Percentiles rank a stretch among this genome's conserved stretches.
These are phyloP conservation scores for Electrona antarctica DNA, from an alignment of 2,113 vertebrate genomes.

Conservation along the genomic window DNA sequence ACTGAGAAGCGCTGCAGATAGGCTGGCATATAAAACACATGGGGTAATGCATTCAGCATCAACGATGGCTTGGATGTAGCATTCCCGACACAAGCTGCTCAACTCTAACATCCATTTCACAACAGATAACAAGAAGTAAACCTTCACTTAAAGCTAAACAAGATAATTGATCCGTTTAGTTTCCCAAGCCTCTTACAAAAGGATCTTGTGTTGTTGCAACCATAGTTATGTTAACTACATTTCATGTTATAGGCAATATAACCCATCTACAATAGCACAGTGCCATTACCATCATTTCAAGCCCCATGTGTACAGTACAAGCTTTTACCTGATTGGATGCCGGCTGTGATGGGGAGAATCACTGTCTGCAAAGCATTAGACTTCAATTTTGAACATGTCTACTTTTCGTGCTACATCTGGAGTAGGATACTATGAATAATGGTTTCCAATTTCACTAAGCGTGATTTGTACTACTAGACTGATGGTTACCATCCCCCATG, in stretches of 20 bases:
- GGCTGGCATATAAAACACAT: not conserved
- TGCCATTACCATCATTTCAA: constrained; percentile 4
- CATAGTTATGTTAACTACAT: too few relatives aligned
- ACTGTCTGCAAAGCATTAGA: constrained; percentile 4
- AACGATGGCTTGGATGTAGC: not conserved
- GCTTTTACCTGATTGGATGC: constrained; percentile 7
- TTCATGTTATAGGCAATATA: not conserved
- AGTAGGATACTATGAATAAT: constrained; percentile 59
- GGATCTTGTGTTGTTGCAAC: not conserved
- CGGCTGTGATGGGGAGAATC: not conserved
- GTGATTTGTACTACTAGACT: constrained; percentile 66
- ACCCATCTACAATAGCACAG: constrained; percentile 7
- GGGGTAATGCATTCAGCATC: constrained; percentile 43
- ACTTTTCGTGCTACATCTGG: constrained; percentile 48
- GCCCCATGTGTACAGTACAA: constrained; percentile 13
- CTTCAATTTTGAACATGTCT: constrained; percentile 18
- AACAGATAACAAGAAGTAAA: not conserved
- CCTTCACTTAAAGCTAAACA: not conserved
- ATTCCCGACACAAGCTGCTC: constrained; percentile 10
- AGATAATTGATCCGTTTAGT: not conserved
- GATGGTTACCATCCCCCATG: constrained; percentile 71
- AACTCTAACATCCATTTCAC: constrained; percentile 2
- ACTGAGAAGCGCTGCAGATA: constrained; percentile 22
- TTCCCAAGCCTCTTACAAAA: not conserved
- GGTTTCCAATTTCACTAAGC: constrained; percentile 79